Evolutionary conservation across 2,888 invertebrate genomes (phyloP).

Genomic region (Drosophila affinis): DNA sequence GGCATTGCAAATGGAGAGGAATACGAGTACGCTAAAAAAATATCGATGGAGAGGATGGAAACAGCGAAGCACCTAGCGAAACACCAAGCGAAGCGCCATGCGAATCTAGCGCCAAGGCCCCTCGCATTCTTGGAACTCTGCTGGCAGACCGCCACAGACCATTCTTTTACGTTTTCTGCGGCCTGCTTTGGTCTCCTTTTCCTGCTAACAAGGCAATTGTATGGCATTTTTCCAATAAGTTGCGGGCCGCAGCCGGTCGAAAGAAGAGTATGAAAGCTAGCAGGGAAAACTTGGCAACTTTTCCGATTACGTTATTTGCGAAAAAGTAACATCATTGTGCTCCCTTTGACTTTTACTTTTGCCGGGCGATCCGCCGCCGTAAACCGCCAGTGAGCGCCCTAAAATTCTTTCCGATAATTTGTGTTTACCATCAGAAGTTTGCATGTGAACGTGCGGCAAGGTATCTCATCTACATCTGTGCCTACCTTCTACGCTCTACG

Average conservation of each 20-base stretch:
- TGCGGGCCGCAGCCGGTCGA: conserved; percentile 36
- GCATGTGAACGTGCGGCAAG: neutral
- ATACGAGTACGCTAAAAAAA: conserved; percentile 24
- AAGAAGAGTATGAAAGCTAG: conserved; percentile 32
- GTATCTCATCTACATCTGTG: neutral
- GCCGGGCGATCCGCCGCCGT: conserved; percentile 8
- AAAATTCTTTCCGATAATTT: conserved; percentile 37
- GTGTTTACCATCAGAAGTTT: conserved; percentile 21
- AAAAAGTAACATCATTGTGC: conserved; percentile 62
- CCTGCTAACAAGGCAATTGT: conserved; percentile 64
- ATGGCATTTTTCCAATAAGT: conserved; percentile 64
- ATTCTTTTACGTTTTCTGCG: conserved; percentile 5
- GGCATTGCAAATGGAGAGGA: conserved; percentile 10
- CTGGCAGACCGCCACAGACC: conserved; percentile 47
- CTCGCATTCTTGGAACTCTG: conserved; percentile 36
- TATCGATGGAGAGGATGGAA: conserved; percentile 7
- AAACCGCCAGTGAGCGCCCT: conserved; percentile 30
- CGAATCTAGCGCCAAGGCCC: conserved; percentile 37
- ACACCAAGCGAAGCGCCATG: neutral
- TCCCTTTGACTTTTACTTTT: conserved; percentile 44
- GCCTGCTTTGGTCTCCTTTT: conserved; percentile 4
- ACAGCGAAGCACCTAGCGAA: conserved; percentile 17
- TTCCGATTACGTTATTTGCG: conserved; percentile 51
- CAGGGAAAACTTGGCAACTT: conserved; percentile 41
- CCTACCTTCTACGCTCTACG: neutral